phyloP scores from a whole-genome alignment of 2,113 vertebrate species.

The Platycercus adscitus region DNA sequence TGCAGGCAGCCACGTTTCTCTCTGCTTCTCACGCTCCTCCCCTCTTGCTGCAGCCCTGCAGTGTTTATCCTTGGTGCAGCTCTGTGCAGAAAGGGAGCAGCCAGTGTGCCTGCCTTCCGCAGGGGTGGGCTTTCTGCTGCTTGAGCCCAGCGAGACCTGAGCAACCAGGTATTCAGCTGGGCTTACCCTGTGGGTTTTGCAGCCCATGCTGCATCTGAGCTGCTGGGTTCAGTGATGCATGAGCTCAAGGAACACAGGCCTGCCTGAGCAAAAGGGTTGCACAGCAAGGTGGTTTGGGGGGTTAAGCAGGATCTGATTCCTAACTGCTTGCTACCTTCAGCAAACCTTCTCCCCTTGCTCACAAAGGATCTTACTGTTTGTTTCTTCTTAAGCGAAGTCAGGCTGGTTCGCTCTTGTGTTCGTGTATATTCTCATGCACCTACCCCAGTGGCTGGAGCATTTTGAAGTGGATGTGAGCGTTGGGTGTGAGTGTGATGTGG shows the following conservation, averaged over 20 bases:
- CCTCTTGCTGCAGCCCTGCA: not conserved
- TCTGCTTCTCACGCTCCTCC: not conserved
- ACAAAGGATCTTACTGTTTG: not conserved
- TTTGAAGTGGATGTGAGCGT: not conserved
- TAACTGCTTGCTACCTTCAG: not conserved
- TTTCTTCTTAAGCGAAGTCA: not conserved
- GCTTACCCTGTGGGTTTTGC: not conserved
- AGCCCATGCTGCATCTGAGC: not conserved
- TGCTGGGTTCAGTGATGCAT: not conserved
- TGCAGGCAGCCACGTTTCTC: not conserved
- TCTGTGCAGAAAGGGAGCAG: not conserved
- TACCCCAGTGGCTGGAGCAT: rapidly evolving
- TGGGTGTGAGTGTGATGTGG: not conserved
- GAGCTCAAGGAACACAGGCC: not conserved
- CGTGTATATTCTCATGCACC: rapidly evolving
- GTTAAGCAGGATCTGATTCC: not conserved
- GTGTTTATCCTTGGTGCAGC: not conserved
- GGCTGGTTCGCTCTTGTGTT: not conserved
- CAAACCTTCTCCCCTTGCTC: not conserved
- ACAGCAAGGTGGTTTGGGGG: not conserved
- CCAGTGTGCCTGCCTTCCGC: not conserved
- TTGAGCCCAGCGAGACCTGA: not conserved
- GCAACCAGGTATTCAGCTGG: not conserved
- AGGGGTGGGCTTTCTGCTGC: not conserved
- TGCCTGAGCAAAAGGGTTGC: not conserved